Percentiles rank a stretch among this genome's conserved stretches.
Conservation (phyloP, 2,797 vertebrate genomes). For the Hybognathus amarus region DNA sequence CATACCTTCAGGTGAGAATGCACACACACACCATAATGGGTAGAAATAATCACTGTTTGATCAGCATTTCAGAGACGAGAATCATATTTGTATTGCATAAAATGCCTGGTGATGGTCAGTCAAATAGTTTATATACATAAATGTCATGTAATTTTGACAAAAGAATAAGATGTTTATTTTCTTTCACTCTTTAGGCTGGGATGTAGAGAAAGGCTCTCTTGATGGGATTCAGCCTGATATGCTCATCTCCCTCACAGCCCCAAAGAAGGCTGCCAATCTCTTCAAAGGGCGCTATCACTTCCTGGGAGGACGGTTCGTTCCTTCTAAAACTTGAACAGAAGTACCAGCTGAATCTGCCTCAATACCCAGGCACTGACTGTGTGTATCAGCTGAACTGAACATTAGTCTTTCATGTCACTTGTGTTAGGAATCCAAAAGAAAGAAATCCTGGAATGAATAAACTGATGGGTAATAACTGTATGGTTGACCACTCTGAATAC, state of each 20-base stretch:
- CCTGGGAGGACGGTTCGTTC: slow-evolving; percentile 93
- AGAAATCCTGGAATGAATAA: not conserved
- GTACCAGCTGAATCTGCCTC: slow-evolving; percentile 86
- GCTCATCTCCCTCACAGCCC: slow-evolving; percentile 94
- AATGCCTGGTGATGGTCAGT: not conserved
- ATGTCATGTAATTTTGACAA: not conserved
- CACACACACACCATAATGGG: not conserved
- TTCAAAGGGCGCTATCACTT: slow-evolving; percentile 91
- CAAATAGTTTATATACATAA: not conserved
- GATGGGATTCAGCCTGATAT: slow-evolving; percentile 90
- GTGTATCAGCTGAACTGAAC: slow-evolving; percentile 77
- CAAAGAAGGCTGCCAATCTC: slow-evolving; percentile 84
- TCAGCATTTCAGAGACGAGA: not conserved
- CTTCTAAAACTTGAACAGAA: slow-evolving; percentile 84
- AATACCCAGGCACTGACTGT: slow-evolving; percentile 86
- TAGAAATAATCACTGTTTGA: not conserved
- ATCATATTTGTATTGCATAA: not conserved
- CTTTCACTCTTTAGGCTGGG: slow-evolving; percentile 83
- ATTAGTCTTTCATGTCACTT: not conserved
- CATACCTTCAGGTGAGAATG: slow-evolving; percentile 89
- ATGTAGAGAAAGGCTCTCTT: slow-evolving; percentile 88
- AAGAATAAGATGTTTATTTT: not conserved
- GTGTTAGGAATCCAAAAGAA: not conserved
- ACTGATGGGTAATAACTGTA: not conserved
- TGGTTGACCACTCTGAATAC: not conserved